Evolutionary conservation across 2,113 vertebrate genomes (phyloP).

Genomic region (Rhabdornis inornatus): DNA sequence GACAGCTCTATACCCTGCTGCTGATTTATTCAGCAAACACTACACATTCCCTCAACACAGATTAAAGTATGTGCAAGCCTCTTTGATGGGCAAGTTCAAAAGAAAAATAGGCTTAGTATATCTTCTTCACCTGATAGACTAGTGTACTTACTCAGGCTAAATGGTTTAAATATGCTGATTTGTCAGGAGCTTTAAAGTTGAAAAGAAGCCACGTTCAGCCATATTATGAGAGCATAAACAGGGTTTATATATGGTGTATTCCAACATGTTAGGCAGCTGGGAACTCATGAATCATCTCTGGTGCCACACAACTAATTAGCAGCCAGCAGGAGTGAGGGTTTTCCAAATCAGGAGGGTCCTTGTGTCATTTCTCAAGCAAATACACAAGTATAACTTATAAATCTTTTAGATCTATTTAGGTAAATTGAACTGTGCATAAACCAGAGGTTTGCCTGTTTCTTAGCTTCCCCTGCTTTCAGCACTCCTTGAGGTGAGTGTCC

Average conservation of each 20-base stretch:
- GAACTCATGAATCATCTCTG: not conserved
- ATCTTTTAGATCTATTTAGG: not conserved
- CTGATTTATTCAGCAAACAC: not conserved
- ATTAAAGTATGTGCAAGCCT: not conserved
- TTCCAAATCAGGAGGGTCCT: not conserved
- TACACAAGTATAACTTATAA: not conserved
- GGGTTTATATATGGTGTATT: not conserved
- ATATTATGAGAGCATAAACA: not conserved
- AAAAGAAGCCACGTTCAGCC: not conserved
- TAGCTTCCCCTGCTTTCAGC: not conserved
- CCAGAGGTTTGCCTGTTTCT: not conserved
- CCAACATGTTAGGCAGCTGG: not conserved
- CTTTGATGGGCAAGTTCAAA: constrained; percentile 22
- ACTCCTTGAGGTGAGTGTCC: not conserved
- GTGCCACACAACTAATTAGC: not conserved
- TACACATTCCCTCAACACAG: not conserved
- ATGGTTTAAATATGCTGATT: constrained; percentile 20
- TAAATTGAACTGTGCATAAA: not conserved
- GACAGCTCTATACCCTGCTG: not conserved
- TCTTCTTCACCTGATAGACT: not conserved
- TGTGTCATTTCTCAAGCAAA: not conserved
- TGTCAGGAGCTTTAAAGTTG: not conserved
- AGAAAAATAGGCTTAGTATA: constrained; percentile 8
- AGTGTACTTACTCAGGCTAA: not conserved
- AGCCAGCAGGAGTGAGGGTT: not conserved